Evolutionary conservation across 2,113 vertebrate species (phyloP), one percentile per base, ranked within the genome.

Genomic region (Trematocara nigrifrons): DNA sequence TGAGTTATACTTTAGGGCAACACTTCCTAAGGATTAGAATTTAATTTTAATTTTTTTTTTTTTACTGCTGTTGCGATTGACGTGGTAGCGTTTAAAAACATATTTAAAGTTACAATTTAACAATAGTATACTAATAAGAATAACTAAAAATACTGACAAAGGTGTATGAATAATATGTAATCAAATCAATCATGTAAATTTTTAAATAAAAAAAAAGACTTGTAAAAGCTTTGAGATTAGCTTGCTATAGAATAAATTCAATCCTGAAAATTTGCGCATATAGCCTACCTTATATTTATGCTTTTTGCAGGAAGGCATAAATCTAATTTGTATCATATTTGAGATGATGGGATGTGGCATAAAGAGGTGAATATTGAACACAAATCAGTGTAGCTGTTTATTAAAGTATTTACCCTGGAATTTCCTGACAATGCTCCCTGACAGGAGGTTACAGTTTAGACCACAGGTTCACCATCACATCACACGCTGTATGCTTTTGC

Each of bases 401-500:
- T 22, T 16, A 52, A 35, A 35, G 47, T 49, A 66, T 81, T 69
- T 54, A 13, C 35, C 10, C 38, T 40, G 35, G 18, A 38, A 57
- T 88, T 82, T 78, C 47, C 61, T 81, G 81, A 57, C 87, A 49
- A 53, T 66, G 82, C 82, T 82, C 64, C 8, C 64, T 83, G 81
- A n/a, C 80, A 51, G 31, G 52, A 89, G 83, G 85, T 90, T 85
- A 90, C 45, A 18, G 66, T 61, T 82, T 20, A 79, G 85, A 80
- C 86, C 35, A 29, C 20, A 0, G 20, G 20, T 29, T 71, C 13
- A 45, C 20, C 20, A 47, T 47, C 13, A 10, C 66, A 16, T 47
- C 66, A 71, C 40, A 38, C 13, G 66, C 66, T 29, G 20, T 47
- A 10, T 16, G 20, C 40, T 71, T 71, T 95, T 95, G 95, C 96